Evolutionary conservation across 2,113 vertebrate species (phyloP).

Genomic region (Antechinus flavipes): DNA sequence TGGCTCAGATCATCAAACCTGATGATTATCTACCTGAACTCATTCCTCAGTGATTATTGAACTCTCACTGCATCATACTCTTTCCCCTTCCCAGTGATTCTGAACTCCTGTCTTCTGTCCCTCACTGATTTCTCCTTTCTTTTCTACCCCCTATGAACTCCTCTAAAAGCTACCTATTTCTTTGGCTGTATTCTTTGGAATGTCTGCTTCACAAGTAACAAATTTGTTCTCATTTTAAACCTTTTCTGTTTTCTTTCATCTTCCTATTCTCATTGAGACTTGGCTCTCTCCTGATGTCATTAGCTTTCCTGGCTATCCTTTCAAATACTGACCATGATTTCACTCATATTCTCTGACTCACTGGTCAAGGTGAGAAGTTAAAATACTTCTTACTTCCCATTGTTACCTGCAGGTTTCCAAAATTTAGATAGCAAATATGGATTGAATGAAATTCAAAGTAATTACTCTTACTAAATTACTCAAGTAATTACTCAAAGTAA

Average conservation of each 20-base stretch:
- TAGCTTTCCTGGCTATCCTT: neutral
- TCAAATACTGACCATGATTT: neutral
- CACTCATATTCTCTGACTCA: neutral
- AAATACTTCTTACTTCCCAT: neutral
- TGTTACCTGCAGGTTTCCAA: neutral
- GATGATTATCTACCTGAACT: neutral
- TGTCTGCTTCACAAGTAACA: neutral
- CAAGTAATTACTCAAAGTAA: neutral
- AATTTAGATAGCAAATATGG: too few species aligned
- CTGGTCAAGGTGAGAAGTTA: neutral
- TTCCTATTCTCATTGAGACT: neutral
- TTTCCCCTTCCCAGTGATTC: neutral
- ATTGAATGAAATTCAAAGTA: too few species aligned
- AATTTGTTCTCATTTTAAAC: neutral
- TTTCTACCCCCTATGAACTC: fast-evolving
- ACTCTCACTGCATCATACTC: neutral
- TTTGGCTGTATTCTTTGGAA: neutral
- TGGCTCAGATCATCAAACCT: neutral
- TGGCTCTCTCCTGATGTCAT: neutral
- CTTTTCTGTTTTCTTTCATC: neutral
- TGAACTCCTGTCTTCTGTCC: neutral
- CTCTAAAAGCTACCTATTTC: neutral
- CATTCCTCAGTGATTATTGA: neutral
- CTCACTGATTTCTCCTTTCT: neutral
- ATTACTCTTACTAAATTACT: neutral